Conservation (phyloP, 1,140 invertebrate species). For the Galleria mellonella region DNA sequence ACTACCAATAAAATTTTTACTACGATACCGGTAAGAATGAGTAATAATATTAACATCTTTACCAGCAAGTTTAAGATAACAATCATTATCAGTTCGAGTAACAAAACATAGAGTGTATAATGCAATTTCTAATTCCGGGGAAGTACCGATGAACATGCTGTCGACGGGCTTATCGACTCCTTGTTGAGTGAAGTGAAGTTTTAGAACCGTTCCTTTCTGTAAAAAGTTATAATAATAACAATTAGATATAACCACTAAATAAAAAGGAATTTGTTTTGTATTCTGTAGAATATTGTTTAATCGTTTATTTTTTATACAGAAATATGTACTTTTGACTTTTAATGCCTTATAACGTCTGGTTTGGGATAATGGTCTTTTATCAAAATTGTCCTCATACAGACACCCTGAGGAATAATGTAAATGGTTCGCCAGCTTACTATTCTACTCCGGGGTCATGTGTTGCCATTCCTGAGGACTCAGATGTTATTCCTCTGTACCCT, state of each 20-base stretch:
- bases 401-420: too few species aligned
- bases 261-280: neutral
- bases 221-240: conserved; percentile 43
- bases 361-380: too few species aligned
- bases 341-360: too few species aligned
- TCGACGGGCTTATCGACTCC: conserved; percentile 85
- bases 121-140: conserved; percentile 94
- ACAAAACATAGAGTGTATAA: conserved; percentile 92
- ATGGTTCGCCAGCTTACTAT: too few species aligned
- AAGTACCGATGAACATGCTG: conserved; percentile 91
- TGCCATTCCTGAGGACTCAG: too few species aligned
- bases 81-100: conserved; percentile 80
- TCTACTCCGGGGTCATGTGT: too few species aligned
- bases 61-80: conserved; percentile 81
- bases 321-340: too few species aligned
- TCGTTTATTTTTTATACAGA: conserved; percentile 1
- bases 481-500: too few species aligned
- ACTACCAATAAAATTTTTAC: conserved; percentile 85
- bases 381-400: too few species aligned
- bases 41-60: conserved; percentile 83
- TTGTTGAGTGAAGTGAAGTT: conserved; percentile 84
- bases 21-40: conserved; percentile 82
- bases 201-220: conserved; percentile 86
- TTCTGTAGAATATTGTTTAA: neutral
- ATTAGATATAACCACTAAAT: too few species aligned